Conservation (phyloP, 1,140 invertebrate genomes). For the Hyles vespertilio region DNA sequence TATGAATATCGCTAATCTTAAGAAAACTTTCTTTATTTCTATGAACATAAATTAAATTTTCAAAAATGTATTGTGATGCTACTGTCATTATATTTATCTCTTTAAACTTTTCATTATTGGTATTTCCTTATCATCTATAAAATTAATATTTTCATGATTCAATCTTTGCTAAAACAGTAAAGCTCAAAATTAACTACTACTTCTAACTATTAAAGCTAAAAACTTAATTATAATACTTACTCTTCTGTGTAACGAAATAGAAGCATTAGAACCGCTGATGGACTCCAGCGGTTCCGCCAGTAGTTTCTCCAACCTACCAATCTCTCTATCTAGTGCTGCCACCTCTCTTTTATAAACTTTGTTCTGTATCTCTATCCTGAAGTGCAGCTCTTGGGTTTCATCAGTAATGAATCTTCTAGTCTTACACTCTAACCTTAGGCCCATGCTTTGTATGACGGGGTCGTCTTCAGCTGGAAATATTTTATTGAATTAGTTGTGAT, state of each 20-base stretch:
- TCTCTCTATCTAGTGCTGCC: conserved; percentile 86
- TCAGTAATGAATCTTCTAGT: conserved; percentile 86
- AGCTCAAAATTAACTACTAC: no score
- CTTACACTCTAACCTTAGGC: conserved; percentile 91
- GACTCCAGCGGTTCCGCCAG: conserved; percentile 76
- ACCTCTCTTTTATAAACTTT: conserved; percentile 91
- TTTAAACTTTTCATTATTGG: no score
- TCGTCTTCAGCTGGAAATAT: conserved; percentile 80
- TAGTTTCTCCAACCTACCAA: conserved; percentile 84
- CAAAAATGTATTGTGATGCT: no score
- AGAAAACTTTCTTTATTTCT: no score
- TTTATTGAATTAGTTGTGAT: neutral
- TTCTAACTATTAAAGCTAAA: no score
- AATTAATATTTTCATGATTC: no score
- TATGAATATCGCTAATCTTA: no score
- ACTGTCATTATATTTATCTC: no score
- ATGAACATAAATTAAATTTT: no score
- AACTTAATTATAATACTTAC: conserved; percentile 31
- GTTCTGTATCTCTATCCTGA: conserved; percentile 93
- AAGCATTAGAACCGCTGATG: conserved; percentile 74
- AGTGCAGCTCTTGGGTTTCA: conserved; percentile 86
- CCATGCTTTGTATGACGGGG: conserved; percentile 90
- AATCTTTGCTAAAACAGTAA: no score
- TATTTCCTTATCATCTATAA: no score
- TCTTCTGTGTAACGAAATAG: conserved; percentile 74